phyloP scores from a whole-genome alignment of 37 sponge, comb jelly and placozoan species.

The Oopsacas minuta region DNA sequence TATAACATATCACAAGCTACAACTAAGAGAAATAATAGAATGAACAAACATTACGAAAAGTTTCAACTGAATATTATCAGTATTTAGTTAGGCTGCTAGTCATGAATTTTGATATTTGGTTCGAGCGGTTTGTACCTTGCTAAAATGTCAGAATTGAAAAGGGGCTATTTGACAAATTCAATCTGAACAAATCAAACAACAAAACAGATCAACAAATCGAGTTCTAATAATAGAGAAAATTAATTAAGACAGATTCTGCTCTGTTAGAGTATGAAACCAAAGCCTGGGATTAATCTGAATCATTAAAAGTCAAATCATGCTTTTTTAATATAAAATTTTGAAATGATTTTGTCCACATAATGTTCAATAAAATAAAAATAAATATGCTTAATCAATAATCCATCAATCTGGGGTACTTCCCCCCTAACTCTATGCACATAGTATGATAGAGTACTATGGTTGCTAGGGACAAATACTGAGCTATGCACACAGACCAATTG shows the following conservation, averaged over 20 bases:
- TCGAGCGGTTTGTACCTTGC: too few species aligned
- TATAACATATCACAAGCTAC: neutral
- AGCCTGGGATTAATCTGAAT: too few species aligned
- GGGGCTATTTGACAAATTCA: too few species aligned
- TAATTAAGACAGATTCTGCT: too few species aligned
- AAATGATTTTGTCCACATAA: neutral
- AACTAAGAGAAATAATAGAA: neutral
- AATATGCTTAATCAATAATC: conserved; percentile 21
- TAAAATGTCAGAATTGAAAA: too few species aligned
- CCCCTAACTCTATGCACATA: conserved; percentile 33
- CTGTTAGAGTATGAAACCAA: too few species aligned
- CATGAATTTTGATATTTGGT: too few species aligned
- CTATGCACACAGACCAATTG: conserved; percentile 46
- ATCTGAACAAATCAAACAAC: too few species aligned
- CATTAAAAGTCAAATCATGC: neutral
- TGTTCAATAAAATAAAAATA: neutral
- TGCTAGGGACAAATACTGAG: conserved; percentile 40
- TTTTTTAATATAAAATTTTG: neutral
- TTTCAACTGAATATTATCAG: neutral
- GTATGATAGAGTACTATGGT: conserved; percentile 37
- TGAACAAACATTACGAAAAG: neutral
- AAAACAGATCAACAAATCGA: too few species aligned
- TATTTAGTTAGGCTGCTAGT: neutral
- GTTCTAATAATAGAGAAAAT: too few species aligned
- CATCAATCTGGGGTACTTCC: conserved; percentile 31